Percentiles rank a stretch among this genome's conserved stretches.
Evolutionary conservation across 2,113 vertebrate species (phyloP).

Genomic region (Bos indicus): DNA sequence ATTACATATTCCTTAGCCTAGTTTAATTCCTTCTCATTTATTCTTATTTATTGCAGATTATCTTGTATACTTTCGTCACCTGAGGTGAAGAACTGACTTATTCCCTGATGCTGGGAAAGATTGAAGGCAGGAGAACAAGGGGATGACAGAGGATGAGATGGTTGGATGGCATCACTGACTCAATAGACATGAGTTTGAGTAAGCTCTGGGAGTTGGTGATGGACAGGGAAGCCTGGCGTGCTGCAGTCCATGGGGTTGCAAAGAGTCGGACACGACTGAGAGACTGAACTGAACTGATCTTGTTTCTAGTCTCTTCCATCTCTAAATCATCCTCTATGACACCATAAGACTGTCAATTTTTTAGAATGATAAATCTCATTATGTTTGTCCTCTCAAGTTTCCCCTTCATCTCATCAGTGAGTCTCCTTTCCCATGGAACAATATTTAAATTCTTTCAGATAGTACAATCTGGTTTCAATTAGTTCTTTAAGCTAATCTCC

Average conservation of each 20-base stretch:
- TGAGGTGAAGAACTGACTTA: background rate
- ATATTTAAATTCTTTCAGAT: background rate
- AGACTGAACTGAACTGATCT: background rate
- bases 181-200: accelerated
- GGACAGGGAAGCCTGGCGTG: background rate
- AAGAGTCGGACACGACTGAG: background rate
- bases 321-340: no score
- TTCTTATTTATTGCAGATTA: background rate
- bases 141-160: background rate
- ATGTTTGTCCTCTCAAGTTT: background rate
- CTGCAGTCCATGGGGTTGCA: background rate
- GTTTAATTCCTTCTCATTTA: background rate
- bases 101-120: background rate
- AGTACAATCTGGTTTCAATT: background rate
- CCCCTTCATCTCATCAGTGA: background rate
- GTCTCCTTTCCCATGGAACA: background rate
- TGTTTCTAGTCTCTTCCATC: no score
- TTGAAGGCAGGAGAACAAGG: background rate
- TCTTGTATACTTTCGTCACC: background rate
- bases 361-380: background rate
- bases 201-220: background rate
- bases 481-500: background rate
- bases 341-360: background rate
- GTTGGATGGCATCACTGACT: background rate
- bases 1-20: background rate